Conservation (phyloP, 2,888 invertebrate genomes). For the Agrilus cyanescens region DNA sequence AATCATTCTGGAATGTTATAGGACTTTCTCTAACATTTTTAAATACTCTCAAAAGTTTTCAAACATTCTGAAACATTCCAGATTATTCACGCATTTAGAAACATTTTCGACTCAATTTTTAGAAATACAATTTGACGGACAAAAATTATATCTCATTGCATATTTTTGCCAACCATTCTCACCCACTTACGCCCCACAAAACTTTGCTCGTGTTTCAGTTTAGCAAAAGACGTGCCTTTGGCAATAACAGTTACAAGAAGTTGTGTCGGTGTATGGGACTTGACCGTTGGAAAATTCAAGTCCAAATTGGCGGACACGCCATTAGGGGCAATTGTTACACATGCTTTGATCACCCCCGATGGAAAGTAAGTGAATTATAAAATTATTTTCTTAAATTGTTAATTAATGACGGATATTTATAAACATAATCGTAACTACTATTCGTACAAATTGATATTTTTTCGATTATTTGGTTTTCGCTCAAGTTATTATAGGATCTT, state of each 20-base stretch:
- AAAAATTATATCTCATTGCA: too few species aligned
- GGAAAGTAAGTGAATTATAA: slow-evolving; percentile 45
- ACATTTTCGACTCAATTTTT: slow-evolving; percentile 1
- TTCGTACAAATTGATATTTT: neutral
- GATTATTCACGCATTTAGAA: too few species aligned
- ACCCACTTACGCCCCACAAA: too few species aligned
- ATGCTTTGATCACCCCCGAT: slow-evolving; percentile 76
- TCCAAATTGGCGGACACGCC: slow-evolving; percentile 84
- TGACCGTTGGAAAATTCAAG: slow-evolving; percentile 71
- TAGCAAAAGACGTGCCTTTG: slow-evolving; percentile 65
- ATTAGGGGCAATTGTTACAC: slow-evolving; percentile 87
- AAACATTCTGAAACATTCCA: too few species aligned
- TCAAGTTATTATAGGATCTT: too few species aligned
- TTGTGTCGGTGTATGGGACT: slow-evolving; percentile 92
- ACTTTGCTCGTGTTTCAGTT: slow-evolving; percentile 35
- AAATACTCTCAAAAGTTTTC: too few species aligned
- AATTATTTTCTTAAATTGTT: neutral
- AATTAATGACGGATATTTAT: neutral
- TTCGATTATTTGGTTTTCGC: too few species aligned
- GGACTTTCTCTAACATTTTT: too few species aligned
- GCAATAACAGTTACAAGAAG: slow-evolving; percentile 90
- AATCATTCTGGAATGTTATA: too few species aligned
- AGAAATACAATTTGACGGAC: too few species aligned
- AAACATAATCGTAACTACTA: neutral
- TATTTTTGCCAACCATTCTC: too few species aligned